These are phyloP conservation scores for Cerceris rybyensis DNA, from an alignment of 2,888 invertebrate species.

Conservation along the genomic window DNA sequence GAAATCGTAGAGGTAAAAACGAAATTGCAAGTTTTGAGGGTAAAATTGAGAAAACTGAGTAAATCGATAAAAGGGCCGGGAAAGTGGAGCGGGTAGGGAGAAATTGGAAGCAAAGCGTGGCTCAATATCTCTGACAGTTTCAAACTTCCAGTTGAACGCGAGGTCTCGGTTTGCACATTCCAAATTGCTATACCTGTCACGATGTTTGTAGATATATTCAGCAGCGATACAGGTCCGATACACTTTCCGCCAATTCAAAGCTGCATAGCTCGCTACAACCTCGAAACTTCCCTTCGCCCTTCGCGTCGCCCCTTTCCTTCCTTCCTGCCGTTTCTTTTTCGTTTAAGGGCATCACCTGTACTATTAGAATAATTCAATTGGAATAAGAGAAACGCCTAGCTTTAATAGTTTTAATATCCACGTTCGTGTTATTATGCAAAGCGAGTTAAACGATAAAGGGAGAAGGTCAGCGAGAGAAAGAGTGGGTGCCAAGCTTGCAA, in stretches of 20 bases:
- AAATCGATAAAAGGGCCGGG: background rate
- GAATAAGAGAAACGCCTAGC: too few species aligned
- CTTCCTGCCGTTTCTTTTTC: too few species aligned
- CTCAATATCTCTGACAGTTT: constrained; percentile 37
- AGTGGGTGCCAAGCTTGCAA: too few species aligned
- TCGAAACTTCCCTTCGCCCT: constrained; percentile 29
- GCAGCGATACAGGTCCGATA: constrained; percentile 15
- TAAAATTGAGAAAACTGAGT: background rate
- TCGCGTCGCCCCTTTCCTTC: too few species aligned
- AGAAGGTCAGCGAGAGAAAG: too few species aligned
- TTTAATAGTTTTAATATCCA: too few species aligned
- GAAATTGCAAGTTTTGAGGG: background rate
- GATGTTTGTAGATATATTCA: constrained; percentile 32
- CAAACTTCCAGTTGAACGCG: constrained; percentile 17
- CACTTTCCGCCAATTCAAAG: constrained; percentile 34
- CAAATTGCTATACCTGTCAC: constrained; percentile 38
- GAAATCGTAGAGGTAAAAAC: background rate
- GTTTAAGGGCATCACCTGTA: too few species aligned
- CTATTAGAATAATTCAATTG: too few species aligned
- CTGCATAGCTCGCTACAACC: constrained; percentile 19
- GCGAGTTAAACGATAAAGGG: too few species aligned
- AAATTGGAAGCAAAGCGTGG: constrained; percentile 13
- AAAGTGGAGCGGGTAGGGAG: background rate
- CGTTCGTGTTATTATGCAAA: too few species aligned
- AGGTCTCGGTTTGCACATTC: background rate